These are phyloP conservation scores for Mya arenaria DNA, from an alignment of 1,140 invertebrate species.

Conservation along the genomic window DNA sequence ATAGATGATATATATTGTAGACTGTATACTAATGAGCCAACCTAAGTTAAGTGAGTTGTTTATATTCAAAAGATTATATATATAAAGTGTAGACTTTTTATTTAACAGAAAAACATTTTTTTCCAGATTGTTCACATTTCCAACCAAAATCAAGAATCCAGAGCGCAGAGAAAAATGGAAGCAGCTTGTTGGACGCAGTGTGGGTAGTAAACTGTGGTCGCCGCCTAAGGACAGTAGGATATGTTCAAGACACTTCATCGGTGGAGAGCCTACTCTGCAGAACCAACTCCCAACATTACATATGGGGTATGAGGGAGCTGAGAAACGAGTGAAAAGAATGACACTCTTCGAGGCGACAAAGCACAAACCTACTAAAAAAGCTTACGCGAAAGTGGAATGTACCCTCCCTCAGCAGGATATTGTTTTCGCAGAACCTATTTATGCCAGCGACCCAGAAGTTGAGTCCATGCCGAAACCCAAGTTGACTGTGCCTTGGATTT, in stretches of 20 bases:
- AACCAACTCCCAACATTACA: constrained; percentile 19
- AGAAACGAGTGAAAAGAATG: constrained; percentile 11
- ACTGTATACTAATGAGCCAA: not conserved
- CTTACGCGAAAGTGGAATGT: too few species aligned
- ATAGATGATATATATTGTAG: not conserved
- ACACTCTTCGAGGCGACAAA: not conserved
- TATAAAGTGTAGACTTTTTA: not conserved
- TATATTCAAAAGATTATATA: not conserved
- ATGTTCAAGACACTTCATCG: constrained; percentile 11
- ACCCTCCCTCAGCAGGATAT: too few species aligned
- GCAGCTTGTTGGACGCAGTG: not conserved
- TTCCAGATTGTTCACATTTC: constrained; percentile 40
- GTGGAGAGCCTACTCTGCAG: constrained; percentile 3
- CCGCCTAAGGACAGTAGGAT: constrained; percentile 15
- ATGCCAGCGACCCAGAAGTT: not conserved
- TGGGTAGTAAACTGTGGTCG: constrained; percentile 33
- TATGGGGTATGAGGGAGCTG: constrained; percentile 17
- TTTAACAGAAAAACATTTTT: not conserved
- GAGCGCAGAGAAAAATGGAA: constrained; percentile 21
- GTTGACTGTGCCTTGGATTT: not conserved
- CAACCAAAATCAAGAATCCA: not conserved
- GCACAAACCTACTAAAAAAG: too few species aligned
- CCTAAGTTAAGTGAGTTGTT: not conserved
- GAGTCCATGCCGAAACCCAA: not conserved
- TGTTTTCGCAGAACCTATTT: too few species aligned